A percentile compares a stretch with the other conserved stretches of the same genome.
These are phyloP conservation scores for Sinelater perroti DNA, from an alignment of 2,888 invertebrate genomes.

Conservation along the genomic window DNA sequence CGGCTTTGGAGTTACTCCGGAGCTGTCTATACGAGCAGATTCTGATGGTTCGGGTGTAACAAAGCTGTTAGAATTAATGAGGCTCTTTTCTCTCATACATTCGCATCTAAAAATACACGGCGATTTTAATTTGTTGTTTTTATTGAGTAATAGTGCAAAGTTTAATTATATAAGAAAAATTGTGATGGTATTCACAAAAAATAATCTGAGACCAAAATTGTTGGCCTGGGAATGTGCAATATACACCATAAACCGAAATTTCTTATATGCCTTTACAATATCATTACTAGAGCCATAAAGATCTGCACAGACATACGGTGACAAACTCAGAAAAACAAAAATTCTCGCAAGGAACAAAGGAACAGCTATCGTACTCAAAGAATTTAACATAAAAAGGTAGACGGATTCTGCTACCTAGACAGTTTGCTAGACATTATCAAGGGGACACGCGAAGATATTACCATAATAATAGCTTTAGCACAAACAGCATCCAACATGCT, in stretches of 20 bases:
- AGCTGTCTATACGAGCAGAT: constrained; percentile 87
- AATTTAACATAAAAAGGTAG: no score
- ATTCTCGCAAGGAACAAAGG: no score
- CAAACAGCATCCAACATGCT: no score
- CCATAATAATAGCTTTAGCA: no score
- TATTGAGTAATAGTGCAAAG: constrained; percentile 90
- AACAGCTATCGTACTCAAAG: no score
- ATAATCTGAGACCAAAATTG: constrained; percentile 88
- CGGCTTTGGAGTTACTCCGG: constrained; percentile 87
- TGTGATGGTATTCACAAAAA: constrained; percentile 89
- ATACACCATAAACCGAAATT: constrained; percentile 90
- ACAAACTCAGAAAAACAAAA: no score
- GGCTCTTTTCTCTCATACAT: constrained; percentile 89
- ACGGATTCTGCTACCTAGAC: no score
- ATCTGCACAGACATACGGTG: constrained; percentile 68
- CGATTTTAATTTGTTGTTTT: constrained; percentile 83
- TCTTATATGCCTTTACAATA: constrained; percentile 91
- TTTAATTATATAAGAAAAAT: constrained; percentile 89
- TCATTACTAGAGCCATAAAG: constrained; percentile 79
- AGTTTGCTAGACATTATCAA: no score
- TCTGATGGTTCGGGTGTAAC: constrained; percentile 93
- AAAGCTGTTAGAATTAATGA: constrained; percentile 84
- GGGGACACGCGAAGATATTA: no score
- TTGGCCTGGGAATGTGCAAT: constrained; percentile 98
- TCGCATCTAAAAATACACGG: constrained; percentile 76